Evolutionary conservation across 2,888 invertebrate species (phyloP).

Genomic region (Steromphala cineraria): DNA sequence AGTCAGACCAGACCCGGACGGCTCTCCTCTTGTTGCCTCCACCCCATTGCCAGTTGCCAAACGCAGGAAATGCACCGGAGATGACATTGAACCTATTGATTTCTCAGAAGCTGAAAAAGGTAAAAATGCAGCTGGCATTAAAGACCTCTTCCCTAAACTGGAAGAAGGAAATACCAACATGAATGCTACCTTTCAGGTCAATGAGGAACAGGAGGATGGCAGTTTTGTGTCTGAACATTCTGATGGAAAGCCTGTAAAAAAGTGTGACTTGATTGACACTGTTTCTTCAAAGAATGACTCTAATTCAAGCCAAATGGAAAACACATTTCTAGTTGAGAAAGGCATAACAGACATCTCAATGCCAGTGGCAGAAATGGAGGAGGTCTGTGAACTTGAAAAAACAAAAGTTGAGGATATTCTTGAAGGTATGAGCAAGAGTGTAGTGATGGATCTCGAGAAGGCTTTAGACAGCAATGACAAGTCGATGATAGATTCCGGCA

Average conservation of each 20-base stretch:
- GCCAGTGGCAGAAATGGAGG: slow-evolving; percentile 9
- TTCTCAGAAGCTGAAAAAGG: background rate
- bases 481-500: slow-evolving; percentile 43
- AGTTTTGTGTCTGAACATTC: background rate
- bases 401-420: slow-evolving; percentile 19
- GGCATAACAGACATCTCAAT: slow-evolving; percentile 11
- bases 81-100: background rate
- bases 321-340: slow-evolving; percentile 19
- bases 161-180: background rate
- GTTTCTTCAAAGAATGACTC: background rate
- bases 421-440: slow-evolving; percentile 11
- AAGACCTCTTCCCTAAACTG: slow-evolving; percentile 1
- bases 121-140: background rate
- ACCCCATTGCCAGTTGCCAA: slow-evolving; percentile 42
- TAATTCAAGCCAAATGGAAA: background rate
- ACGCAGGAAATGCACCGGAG: background rate
- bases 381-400: background rate
- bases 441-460: slow-evolving; percentile 11
- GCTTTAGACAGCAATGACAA: background rate
- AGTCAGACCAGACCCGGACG: slow-evolving; percentile 27
- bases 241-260: background rate
- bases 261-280: background rate
- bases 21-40: slow-evolving; percentile 47
- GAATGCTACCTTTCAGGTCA: background rate
- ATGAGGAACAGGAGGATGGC: background rate